Evolutionary conservation across 2,797 vertebrate genomes (phyloP).

Genomic region (Odontamblyopus rebecca): DNA sequence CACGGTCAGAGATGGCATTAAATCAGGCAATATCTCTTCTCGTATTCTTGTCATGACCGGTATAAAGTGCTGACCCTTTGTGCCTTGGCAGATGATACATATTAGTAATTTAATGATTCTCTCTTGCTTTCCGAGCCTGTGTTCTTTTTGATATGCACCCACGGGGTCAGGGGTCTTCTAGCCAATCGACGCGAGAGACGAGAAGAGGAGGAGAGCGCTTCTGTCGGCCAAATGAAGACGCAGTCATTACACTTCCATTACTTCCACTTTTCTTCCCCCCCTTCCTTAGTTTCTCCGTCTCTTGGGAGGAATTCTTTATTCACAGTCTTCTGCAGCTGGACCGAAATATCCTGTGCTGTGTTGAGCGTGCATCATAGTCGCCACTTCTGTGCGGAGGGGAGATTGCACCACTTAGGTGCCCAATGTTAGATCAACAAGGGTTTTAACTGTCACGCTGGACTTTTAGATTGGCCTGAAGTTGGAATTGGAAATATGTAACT

Average conservation of each 20-base stretch:
- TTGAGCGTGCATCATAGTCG: constrained; percentile 44
- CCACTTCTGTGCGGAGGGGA: constrained; percentile 22
- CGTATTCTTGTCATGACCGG: constrained; percentile 50
- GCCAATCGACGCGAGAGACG: constrained; percentile 48
- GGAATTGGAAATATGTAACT: not conserved
- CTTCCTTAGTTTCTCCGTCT: constrained; percentile 22
- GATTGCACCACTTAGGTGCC: constrained; percentile 32
- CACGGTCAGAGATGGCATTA: constrained; percentile 34
- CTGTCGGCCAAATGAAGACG: constrained; percentile 49
- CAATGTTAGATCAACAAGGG: not conserved
- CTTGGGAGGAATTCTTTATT: constrained; percentile 55
- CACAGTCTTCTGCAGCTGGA: constrained; percentile 50
- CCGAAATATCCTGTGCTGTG: constrained; percentile 48
- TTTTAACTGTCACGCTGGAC: not conserved
- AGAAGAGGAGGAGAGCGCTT: constrained; percentile 31
- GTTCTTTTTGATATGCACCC: constrained; percentile 53
- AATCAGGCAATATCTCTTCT: constrained; percentile 25
- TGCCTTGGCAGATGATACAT: constrained; percentile 64
- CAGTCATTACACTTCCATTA: constrained; percentile 38
- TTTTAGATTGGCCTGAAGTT: not conserved
- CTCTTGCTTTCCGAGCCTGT: constrained; percentile 24
- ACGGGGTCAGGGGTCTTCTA: constrained; percentile 63
- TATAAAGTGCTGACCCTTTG: constrained; percentile 62
- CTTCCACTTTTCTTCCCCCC: constrained; percentile 25
- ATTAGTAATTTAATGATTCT: constrained; percentile 67